Base-by-base conservation (phyloP, 2,888 invertebrate genomes). In the Minunthozetes semirufus region DNA sequence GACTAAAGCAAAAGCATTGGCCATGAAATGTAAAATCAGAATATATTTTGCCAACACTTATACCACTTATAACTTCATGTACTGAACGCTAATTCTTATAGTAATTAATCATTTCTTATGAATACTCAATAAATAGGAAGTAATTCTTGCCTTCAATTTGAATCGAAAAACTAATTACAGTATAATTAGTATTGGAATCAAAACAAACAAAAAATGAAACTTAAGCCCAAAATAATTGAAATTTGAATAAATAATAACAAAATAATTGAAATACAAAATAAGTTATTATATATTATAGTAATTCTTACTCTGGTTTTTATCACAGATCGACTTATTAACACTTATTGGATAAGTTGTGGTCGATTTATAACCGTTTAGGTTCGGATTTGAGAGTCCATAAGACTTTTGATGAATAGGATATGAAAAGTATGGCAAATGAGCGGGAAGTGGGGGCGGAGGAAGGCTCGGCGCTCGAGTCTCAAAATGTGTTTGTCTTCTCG, bases 261-360 rank as follows among this genome's bases (percentile, higher is more conserved):
- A 42, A 9, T 42, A 42, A 42, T 9, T 9, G 42, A 42, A 42
- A 42, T 42, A 42, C 11, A 42, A 42, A 11, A 42, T 6, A 42
- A 42, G 11, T 11, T 4, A 50, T 17, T 50, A 17, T 11, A 17
- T 50, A 17, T 42, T 42, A 42, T 4, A 50, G 11, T 17, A n/a
- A 15, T 11, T 61, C 61, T 61, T 61, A 61, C 61, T 27, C 27
- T 61, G 61, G 25, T 61, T 61, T 27, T 27, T 61, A 61, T 61
- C 61, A 61, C 61, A 53, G 19, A 53, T 19, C 19, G 53, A 53
- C 53, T 33, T 50, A 11, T 59, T 22, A 61, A 61, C 61, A 61
- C 61, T 61, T 61, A 61, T 61, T 61, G 61, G 61, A 61, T 29
- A 61, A 61, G 29, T 27, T 11, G 61, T 3, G 4, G 27, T 27